Evolutionary conservation across 2,113 vertebrate species (phyloP), one percentile per base, ranked within the genome.

Genomic region (Hydropotes inermis): DNA sequence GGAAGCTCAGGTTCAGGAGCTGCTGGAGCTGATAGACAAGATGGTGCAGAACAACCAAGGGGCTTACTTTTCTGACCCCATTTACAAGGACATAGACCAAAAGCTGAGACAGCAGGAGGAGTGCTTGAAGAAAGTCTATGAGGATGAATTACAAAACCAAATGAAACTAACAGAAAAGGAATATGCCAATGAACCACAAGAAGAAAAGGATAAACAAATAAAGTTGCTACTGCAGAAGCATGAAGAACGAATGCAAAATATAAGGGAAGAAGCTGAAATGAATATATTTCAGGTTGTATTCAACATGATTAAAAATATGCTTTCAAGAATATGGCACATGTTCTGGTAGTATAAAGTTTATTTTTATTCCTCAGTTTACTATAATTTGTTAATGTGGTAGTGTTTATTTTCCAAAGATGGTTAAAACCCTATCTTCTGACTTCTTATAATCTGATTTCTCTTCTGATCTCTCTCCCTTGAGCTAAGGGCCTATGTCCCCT

Each of bases 281-380:
- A 39, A 2, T 6, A 0, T 74, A 88, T 12, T 61, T 14, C 0
- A 0, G 17, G 5, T 9, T 6, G 0, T 60, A 45, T 5, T 60
- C 2, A 0, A 1, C 0, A 0, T 0, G 4, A 76, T 93, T 52
- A 2, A 0, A 1, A 6, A 1, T 0, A 0, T 27, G 0, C 1
- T 97, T 85, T 91, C 3, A 17, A 6, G 2, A 0, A 1, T 94
- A 23, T 85, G 83, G 91, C 0, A 28, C 7, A 4, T 0, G 0
- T 60, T 70, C 1, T 39, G 19, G n/a, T 70, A 70, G n/a, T 23
- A 70, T 70, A 70, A 70, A 19, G 4, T 70, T 36, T 70, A 23
- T 70, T 70, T 70, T 70, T 23, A 23, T n/a, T 70, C 19, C n/a
- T 70, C 17, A 39, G 1, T 79, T 16, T 47, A 79, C 43, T 47